These are phyloP conservation scores for Leptopilina syphax DNA, from an alignment of 2,888 invertebrate species.

Conservation along the genomic window DNA sequence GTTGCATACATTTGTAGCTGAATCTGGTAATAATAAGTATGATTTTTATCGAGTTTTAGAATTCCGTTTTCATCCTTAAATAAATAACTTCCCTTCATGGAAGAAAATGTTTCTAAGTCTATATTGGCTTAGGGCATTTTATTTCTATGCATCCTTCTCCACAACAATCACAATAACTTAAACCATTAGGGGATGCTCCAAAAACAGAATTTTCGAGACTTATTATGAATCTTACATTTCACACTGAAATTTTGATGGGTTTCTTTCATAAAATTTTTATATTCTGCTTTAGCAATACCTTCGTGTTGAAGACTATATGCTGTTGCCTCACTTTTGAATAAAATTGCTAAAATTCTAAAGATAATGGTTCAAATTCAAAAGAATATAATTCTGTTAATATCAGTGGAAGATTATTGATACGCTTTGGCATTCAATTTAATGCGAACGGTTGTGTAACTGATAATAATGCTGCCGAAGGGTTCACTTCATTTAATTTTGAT, in stretches of 20 bases:
- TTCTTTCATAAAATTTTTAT: not conserved
- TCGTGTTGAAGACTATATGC: slow-evolving; percentile 4
- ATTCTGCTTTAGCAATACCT: not conserved
- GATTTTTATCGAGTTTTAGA: slow-evolving; percentile 51
- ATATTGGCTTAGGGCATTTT: not conserved
- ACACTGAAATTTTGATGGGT: not conserved
- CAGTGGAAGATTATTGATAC: not conserved
- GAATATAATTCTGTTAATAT: slow-evolving; percentile 3
- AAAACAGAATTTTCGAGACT: not conserved
- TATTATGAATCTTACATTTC: not conserved
- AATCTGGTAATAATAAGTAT: slow-evolving; percentile 37
- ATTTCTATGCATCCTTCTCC: slow-evolving; percentile 7
- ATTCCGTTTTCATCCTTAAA: slow-evolving; percentile 41
- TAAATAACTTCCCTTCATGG: not conserved
- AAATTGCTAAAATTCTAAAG: slow-evolving; percentile 8
- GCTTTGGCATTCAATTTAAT: not conserved
- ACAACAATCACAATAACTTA: slow-evolving; percentile 28
- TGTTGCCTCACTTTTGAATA: not conserved
- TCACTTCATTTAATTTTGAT: not conserved
- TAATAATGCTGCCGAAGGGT: not conserved
- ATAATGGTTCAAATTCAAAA: not conserved
- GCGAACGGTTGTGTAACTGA: not conserved
- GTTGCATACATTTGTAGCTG: slow-evolving; percentile 25
- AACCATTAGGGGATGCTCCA: slow-evolving; percentile 10
- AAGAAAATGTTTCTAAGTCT: not conserved